phyloP scores from a whole-genome alignment of 2,888 invertebrate species.

The Dendrolimus pini region DNA sequence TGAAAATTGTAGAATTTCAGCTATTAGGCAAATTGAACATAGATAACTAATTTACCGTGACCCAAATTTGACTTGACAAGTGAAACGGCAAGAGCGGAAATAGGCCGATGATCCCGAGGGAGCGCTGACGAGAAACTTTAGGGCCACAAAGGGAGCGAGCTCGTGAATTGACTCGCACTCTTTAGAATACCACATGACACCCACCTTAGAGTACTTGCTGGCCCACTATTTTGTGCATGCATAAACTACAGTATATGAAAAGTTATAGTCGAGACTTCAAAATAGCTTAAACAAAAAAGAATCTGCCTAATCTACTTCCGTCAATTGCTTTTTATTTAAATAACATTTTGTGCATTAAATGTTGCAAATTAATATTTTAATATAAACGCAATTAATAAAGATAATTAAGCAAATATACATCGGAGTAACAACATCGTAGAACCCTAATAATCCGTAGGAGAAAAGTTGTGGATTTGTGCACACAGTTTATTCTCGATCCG shows the following conservation, averaged over 20 bases:
- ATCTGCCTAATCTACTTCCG: no score
- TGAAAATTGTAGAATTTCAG: constrained; percentile 28
- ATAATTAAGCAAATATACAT: neutral
- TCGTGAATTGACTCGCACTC: constrained; percentile 22
- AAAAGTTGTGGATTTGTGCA: neutral
- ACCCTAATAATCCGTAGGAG: neutral
- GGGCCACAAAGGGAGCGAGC: constrained; percentile 37
- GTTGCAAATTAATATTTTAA: no score
- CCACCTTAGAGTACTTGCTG: constrained; percentile 5
- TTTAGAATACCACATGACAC: constrained; percentile 10
- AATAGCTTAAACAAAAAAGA: no score
- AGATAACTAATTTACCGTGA: constrained; percentile 57
- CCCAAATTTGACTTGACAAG: constrained; percentile 58
- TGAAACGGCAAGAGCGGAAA: constrained; percentile 41
- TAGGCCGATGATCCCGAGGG: constrained; percentile 52
- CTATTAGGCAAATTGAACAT: constrained; percentile 45
- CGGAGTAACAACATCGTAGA: neutral
- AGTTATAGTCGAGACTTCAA: no score
- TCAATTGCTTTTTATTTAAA: constrained; percentile 3
- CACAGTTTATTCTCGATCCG: neutral
- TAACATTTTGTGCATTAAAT: no score
- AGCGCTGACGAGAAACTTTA: constrained; percentile 38
- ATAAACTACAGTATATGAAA: no score
- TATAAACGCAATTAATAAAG: no score
- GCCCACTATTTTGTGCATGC: no score